Evolutionary conservation across 1,140 invertebrate species (phyloP).

Genomic region (Papilio machaon): DNA sequence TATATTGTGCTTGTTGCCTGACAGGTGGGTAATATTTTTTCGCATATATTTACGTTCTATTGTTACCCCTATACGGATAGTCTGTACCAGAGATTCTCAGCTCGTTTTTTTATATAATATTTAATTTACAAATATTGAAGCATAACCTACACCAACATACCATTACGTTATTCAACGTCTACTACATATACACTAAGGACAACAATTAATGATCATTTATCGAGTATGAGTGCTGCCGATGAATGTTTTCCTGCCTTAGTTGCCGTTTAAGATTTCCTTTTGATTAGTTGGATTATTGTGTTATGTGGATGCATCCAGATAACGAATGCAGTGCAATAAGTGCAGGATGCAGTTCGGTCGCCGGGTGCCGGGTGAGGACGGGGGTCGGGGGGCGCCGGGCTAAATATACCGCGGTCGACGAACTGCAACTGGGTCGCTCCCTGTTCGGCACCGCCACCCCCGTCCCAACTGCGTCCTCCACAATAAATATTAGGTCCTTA

Average conservation of each 20-base stretch:
- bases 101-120: too few species aligned
- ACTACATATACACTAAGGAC: too few species aligned
- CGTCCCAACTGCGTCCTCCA: slow-evolving; percentile 41
- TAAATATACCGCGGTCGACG: slow-evolving; percentile 76
- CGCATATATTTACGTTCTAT: too few species aligned
- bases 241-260: not conserved
- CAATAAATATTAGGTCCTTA: too few species aligned
- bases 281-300: slow-evolving; percentile 49
- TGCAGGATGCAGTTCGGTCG: slow-evolving; percentile 59
- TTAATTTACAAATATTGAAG: too few species aligned
- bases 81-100: too few species aligned
- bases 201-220: too few species aligned
- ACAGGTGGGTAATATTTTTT: too few species aligned
- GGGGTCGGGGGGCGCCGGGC: slow-evolving; percentile 54
- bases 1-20: too few species aligned
- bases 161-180: too few species aligned
- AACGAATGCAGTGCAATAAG: slow-evolving; percentile 58
- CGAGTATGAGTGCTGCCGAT: not conserved
- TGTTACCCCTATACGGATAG: too few species aligned
- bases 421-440: slow-evolving; percentile 71
- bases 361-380: slow-evolving; percentile 56
- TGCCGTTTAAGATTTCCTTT: not conserved
- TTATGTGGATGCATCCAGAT: slow-evolving; percentile 50
- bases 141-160: too few species aligned
- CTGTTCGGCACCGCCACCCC: slow-evolving; percentile 47